Evolutionary conservation across 2,113 vertebrate species (phyloP).

Genomic region (Myotis davidii): DNA sequence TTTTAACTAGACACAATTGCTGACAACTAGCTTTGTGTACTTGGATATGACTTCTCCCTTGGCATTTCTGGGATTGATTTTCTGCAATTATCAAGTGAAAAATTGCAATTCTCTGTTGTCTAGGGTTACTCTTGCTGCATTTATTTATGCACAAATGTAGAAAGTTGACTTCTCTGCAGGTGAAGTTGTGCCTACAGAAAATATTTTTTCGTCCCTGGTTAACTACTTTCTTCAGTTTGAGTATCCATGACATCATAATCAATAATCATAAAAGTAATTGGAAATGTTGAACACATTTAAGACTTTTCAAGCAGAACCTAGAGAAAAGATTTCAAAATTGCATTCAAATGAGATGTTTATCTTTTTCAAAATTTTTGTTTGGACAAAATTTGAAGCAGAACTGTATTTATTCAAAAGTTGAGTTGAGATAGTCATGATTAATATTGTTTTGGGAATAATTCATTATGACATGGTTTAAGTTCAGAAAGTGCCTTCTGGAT

Average conservation of each 20-base stretch:
- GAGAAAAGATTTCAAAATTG: conserved; percentile 60
- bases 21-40: neutral
- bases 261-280: conserved; percentile 60
- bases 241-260: conserved; percentile 1
- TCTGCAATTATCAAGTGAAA: neutral
- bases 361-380: conserved; percentile 47
- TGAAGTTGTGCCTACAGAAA: neutral
- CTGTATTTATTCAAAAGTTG: conserved; percentile 53
- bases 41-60: neutral
- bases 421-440: conserved; percentile 62
- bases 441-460: conserved; percentile 46
- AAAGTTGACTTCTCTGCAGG: neutral
- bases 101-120: neutral
- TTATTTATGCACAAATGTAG: neutral
- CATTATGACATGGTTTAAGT: conserved; percentile 18
- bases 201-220: conserved; percentile 66
- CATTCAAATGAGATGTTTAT: neutral
- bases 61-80: neutral
- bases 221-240: conserved; percentile 58
- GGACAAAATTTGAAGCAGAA: conserved; percentile 55
- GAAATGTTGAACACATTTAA: conserved; percentile 67
- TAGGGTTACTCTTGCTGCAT: neutral
- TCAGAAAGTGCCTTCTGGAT: conserved; percentile 15
- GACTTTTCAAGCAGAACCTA: conserved; percentile 33
- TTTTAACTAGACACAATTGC: neutral